A percentile compares a stretch with the other conserved stretches of the same genome.
These are phyloP conservation scores for Gerris lacustris DNA, from an alignment of 2,888 invertebrate genomes.

Conservation along the genomic window DNA sequence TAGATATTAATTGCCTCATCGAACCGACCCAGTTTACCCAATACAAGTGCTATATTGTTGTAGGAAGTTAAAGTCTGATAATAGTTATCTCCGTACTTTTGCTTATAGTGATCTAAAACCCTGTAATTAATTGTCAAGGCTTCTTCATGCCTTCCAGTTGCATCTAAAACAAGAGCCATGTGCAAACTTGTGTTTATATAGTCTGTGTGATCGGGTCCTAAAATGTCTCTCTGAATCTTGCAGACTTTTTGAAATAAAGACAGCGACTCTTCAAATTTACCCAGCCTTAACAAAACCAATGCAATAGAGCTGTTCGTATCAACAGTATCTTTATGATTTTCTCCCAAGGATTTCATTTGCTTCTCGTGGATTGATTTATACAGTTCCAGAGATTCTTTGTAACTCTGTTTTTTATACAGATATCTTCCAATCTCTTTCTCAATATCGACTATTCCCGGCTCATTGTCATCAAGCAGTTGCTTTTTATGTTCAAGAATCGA, in stretches of 20 bases:
- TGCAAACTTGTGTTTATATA: neutral
- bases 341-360: neutral
- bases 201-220: neutral
- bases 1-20: constrained; percentile 3
- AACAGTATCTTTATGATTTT: neutral
- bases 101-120: neutral
- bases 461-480: neutral
- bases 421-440: neutral
- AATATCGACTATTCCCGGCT: neutral
- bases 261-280: neutral
- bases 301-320: too few relatives aligned
- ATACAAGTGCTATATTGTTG: neutral
- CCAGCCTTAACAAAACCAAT: neutral
- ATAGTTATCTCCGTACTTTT: neutral
- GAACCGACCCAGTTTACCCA: neutral
- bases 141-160: neutral
- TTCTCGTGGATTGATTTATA: neutral
- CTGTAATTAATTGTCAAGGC: neutral
- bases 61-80: neutral
- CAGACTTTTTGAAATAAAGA: neutral
- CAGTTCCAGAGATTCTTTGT: neutral
- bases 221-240: neutral
- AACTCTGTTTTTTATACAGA: neutral
- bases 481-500: neutral
- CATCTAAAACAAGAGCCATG: neutral